Evolutionary conservation across 2,797 vertebrate genomes (phyloP).

Genomic region (Trematomus bernacchii): DNA sequence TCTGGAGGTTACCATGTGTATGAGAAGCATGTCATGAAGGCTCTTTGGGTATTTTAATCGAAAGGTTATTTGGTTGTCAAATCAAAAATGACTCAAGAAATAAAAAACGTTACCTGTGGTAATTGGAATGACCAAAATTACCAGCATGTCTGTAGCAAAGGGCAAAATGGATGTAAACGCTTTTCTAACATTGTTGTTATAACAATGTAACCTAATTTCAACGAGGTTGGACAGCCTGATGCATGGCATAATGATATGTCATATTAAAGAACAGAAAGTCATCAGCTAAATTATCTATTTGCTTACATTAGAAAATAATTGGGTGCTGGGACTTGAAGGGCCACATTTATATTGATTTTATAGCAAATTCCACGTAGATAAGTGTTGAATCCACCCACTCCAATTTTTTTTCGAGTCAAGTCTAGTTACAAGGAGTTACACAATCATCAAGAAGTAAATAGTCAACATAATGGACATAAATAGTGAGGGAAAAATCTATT

Average conservation of each 20-base stretch:
- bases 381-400: too few relatives aligned
- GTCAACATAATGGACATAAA: too few relatives aligned
- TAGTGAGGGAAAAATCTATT: too few relatives aligned
- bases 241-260: not conserved
- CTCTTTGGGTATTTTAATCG: slow-evolving; percentile 38
- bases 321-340: too few relatives aligned
- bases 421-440: too few relatives aligned
- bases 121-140: slow-evolving; percentile 47
- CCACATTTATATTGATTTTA: too few relatives aligned
- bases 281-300: not conserved
- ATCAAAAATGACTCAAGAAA: slow-evolving; percentile 41
- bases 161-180: not conserved
- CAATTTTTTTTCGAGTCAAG: too few relatives aligned
- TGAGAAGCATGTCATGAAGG: slow-evolving; percentile 29
- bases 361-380: too few relatives aligned
- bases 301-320: not conserved
- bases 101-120: slow-evolving; percentile 32
- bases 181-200: not conserved
- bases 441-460: too few relatives aligned
- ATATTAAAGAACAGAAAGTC: not conserved
- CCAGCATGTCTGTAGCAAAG: not conserved
- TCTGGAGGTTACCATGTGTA: slow-evolving; percentile 49
- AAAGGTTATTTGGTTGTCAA: slow-evolving; percentile 63
- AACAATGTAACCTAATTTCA: not conserved
- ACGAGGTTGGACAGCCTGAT: not conserved